Evolutionary conservation across 2,797 vertebrate species (phyloP).

Genomic region (Diplodus sargus): DNA sequence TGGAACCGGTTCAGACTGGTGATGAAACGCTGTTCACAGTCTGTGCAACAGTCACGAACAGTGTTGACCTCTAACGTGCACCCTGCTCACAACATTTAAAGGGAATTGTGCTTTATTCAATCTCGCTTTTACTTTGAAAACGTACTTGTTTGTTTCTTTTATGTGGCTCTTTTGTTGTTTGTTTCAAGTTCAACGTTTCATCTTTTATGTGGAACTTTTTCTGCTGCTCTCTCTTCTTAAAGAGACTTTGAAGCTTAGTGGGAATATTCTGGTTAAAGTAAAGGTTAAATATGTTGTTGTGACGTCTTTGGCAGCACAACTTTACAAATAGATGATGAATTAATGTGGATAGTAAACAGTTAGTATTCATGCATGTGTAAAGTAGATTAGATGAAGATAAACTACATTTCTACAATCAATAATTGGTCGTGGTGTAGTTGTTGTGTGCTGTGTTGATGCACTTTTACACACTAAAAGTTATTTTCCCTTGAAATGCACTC

Average conservation of each 20-base stretch:
- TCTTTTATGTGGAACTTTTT: too few species aligned
- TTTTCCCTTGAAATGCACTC: neutral
- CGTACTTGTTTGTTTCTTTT: neutral
- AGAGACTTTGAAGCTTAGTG: too few species aligned
- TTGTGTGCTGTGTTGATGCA: neutral
- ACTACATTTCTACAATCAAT: neutral
- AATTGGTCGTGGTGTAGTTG: neutral
- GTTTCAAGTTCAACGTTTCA: neutral
- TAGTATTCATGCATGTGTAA: neutral
- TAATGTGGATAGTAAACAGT: neutral
- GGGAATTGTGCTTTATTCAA: neutral
- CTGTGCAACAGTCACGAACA: neutral
- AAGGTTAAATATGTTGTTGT: too few species aligned
- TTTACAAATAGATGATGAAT: neutral
- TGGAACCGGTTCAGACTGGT: slow-evolving; percentile 47
- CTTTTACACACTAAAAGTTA: neutral
- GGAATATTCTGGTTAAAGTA: too few species aligned
- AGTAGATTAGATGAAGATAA: neutral
- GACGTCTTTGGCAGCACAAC: neutral
- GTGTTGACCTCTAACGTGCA: neutral
- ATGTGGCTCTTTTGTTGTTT: neutral
- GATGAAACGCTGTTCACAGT: neutral
- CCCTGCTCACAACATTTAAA: neutral
- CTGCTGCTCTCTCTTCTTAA: too few species aligned
- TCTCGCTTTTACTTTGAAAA: neutral